Conservation (phyloP, 2,888 invertebrate species). For the Myopa testacea region DNA sequence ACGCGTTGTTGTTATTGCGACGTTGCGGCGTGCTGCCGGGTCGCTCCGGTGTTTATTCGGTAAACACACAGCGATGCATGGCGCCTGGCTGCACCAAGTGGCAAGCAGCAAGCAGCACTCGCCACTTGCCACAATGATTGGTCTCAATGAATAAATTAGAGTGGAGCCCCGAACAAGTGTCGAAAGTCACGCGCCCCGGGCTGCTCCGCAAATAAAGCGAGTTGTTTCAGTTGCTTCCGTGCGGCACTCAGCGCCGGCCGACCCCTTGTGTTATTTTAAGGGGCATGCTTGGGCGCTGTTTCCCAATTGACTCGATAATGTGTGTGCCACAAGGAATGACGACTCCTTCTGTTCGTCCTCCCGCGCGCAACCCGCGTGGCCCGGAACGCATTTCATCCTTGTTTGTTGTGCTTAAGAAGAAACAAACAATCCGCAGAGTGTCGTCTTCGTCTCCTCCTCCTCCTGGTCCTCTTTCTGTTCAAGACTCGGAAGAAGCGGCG, state of each 20-base stretch:
- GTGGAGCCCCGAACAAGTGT: conserved; percentile 54
- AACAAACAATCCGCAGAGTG: conserved; percentile 68
- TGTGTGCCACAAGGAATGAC: conserved; percentile 38
- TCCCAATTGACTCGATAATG: conserved; percentile 63
- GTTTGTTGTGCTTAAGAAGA: conserved; percentile 67
- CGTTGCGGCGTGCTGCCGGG: not conserved
- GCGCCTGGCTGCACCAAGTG: not conserved
- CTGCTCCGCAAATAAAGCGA: conserved; percentile 41
- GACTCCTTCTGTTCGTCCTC: not conserved
- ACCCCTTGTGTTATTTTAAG: conserved; percentile 43
- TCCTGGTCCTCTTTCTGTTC: not conserved
- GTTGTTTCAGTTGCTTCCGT: not conserved
- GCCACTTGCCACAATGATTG: conserved; percentile 35
- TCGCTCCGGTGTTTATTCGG: conserved; percentile 40
- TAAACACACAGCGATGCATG: conserved; percentile 18
- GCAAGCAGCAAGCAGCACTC: not conserved
- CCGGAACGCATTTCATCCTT: conserved; percentile 63
- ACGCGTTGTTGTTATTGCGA: conserved; percentile 44
- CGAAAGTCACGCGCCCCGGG: conserved; percentile 61
- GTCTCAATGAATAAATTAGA: conserved; percentile 61
- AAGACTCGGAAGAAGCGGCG: not conserved
- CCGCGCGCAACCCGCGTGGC: not conserved
- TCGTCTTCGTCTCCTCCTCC: not conserved
- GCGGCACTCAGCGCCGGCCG: not conserved
- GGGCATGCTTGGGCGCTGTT: conserved; percentile 23